Base-by-base conservation (phyloP, 2,888 invertebrate genomes). In the Dastarcus helophoroides region DNA sequence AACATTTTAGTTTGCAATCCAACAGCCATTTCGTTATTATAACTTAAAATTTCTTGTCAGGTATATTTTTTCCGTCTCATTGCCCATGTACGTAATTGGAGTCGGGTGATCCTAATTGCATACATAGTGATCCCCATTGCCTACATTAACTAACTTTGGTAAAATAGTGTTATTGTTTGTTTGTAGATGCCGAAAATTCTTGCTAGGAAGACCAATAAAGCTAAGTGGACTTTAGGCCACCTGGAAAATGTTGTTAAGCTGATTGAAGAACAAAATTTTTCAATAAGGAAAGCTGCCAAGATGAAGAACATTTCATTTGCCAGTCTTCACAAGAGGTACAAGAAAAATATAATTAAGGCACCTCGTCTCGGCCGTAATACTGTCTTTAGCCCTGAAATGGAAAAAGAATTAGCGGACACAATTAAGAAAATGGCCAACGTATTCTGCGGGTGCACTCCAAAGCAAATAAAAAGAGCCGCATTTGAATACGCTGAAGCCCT, bases 401-500 rank as follows among this genome's bases (percentile, higher is more conserved):
- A 38, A 35, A 22, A 11, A 14, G 27, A 31, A 22, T n/a, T 39
- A 24, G 23, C 35, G 26, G 26, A 32, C 14, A 21, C 14, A 16
- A 26, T 39, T 12, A 31, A 36, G 19, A 26, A 29, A 7, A 29
- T 39, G 27, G 33, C 33, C 9, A 37, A 38, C 11, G 29, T 39
- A 24, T 39, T 39, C 22, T 39, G 37, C 34, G 36, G 29, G 3
- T 31, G 21, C 25, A 31, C 33, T 10, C 21, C 31, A 3, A 31
- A 23, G 27, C 28, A 33, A 31, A 22, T 38, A 4, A 31, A 26
- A 15, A 31, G 29, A 25, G 23, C 29, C 25, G 32, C 36, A 16
- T 40, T 32, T 25, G 32, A 38, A 32, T 39, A 32, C 31, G 35
- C 35, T 29, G 33, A 33, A 33, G 30, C 11, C 6, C 19, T 35